Evolutionary conservation across 2,888 invertebrate genomes (phyloP), one percentile per base, ranked within the genome.

Genomic region (Dicyrtomina minuta): DNA sequence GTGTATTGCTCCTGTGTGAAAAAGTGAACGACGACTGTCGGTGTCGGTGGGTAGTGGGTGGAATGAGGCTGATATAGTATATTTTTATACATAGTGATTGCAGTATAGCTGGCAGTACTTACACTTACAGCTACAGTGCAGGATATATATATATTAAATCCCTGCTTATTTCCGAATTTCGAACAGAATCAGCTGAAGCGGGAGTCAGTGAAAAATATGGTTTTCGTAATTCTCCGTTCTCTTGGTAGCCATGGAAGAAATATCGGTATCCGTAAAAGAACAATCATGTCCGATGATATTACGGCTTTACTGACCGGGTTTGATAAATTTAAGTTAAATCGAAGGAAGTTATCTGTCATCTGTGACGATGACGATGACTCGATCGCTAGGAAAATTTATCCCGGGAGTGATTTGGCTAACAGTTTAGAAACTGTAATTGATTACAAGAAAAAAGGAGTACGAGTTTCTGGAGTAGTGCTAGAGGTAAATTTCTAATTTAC

Each of bases 211-310:
- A 12, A 8, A 49, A n/a, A 49, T n/a, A 49, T 20, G 17, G 5
- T 53, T 4, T 22, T 53, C n/a, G n/a, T n/a, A 22, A 3, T 53
- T 53, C 22, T 53, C 2, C 51, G 51, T 22, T 53, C 22, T 53
- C 24, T 53, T 22, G 12, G 4, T 17, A 12, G n/a, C 22, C 12
- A 17, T 53, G 17, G 20, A 12, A 53, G 4, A 5, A 4, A 22
- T 10, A 53, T 3, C 2, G 4, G 12, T 4, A 4, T 20, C 6
- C 3, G 22, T 12, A 53, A 4, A 22, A 56, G n/a, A 6, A 49
- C 8, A 13, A 49, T 56, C 26, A 66, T 66, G 66, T 22, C 43
- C 4, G 66, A 66, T 39, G 66, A 66, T 27, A 66, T 66, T 58
- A 58, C 44, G 12, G 66, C 66, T 26, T 44, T 66, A 26, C 20